Conservation (phyloP, 53 echinoderm and acorn worm species). For the Paracentrotus lividus region DNA sequence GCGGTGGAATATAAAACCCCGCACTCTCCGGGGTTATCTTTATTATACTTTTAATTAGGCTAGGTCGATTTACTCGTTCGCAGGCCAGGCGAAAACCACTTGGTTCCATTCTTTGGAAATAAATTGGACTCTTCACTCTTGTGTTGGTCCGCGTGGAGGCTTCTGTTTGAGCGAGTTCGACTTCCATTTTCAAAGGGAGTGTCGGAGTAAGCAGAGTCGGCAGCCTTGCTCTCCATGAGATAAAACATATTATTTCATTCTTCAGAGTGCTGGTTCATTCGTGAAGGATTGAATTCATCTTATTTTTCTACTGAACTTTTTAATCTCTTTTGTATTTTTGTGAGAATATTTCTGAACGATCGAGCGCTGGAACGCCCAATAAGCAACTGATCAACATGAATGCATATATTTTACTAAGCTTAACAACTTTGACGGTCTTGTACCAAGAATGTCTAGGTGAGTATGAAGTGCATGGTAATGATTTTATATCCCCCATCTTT, state of each 20-base stretch:
- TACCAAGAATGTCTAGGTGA: constrained; percentile 10
- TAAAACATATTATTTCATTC: constrained; percentile 26
- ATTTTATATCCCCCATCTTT: background rate
- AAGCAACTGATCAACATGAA: constrained; percentile 64
- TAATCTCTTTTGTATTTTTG: constrained; percentile 27
- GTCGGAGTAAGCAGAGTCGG: background rate
- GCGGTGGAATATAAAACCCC: constrained; percentile 11
- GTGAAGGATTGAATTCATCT: constrained; percentile 40
- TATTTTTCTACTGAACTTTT: constrained; percentile 26
- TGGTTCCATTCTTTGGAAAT: constrained; percentile 41
- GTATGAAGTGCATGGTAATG: background rate
- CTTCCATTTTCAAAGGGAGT: background rate
- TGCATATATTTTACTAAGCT: constrained; percentile 43
- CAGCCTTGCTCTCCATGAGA: background rate
- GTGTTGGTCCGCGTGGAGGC: background rate
- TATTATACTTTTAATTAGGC: background rate
- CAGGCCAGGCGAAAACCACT: background rate
- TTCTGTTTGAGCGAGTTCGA: no score
- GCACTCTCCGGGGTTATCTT: background rate
- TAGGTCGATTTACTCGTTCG: constrained; percentile 28
- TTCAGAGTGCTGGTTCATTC: constrained; percentile 63
- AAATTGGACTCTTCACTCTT: background rate
- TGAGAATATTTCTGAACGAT: background rate
- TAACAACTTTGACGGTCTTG: constrained; percentile 18
- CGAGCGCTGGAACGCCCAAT: constrained; percentile 35